phyloP scores from a whole-genome alignment of 2,888 invertebrate genomes.

The Meta bourneti region DNA sequence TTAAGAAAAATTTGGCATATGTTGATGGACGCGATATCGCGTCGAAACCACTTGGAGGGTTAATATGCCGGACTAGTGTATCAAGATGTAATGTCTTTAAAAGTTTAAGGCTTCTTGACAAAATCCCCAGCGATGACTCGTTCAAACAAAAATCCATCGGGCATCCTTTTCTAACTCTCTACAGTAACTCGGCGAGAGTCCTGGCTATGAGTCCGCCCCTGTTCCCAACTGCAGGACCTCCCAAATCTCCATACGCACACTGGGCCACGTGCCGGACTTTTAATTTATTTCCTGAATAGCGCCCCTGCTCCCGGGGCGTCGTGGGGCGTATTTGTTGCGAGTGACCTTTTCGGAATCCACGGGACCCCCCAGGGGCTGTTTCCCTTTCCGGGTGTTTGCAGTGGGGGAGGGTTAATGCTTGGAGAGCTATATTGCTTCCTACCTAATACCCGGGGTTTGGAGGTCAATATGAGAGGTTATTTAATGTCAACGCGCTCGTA shows the following conservation, averaged over 20 bases:
- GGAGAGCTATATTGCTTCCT: constrained; percentile 60
- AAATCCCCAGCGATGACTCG: no score
- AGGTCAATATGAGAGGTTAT: constrained; percentile 72
- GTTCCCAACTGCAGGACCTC: not conserved
- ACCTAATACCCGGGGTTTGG: constrained; percentile 54
- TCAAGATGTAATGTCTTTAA: no score
- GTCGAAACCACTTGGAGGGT: no score
- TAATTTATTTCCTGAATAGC: constrained; percentile 67
- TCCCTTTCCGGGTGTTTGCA: constrained; percentile 70
- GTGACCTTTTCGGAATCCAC: constrained; percentile 66
- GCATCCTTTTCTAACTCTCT: not conserved
- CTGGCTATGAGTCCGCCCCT: not conserved
- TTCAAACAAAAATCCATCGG: no score
- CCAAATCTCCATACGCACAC: constrained; percentile 59
- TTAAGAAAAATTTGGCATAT: no score
- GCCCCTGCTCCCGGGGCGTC: constrained; percentile 17
- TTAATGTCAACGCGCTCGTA: constrained; percentile 42
- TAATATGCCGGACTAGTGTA: no score
- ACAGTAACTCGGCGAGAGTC: not conserved
- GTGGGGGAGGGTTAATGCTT: constrained; percentile 68
- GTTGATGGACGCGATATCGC: no score
- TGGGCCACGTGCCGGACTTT: constrained; percentile 61
- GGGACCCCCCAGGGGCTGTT: constrained; percentile 44
- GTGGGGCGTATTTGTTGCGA: constrained; percentile 60
- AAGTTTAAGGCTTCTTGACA: no score